Evolutionary conservation across 2,797 vertebrate species (phyloP).

Genomic region (Oophaga sylvatica): DNA sequence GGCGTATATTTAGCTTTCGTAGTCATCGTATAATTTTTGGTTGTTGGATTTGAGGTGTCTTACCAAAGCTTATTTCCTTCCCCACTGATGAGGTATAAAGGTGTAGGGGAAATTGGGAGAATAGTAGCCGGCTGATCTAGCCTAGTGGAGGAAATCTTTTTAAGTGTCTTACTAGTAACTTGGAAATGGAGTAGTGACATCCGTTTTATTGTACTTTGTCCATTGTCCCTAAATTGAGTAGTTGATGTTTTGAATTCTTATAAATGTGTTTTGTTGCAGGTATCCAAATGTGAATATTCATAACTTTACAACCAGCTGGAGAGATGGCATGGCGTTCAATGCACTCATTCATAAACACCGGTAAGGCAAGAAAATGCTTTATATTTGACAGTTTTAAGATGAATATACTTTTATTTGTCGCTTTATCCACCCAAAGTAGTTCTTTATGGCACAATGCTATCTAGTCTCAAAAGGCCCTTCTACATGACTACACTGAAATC

Average conservation of each 20-base stretch:
- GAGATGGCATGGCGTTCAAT: slow-evolving; percentile 94
- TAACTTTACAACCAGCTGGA: slow-evolving; percentile 93
- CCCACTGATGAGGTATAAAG: too few species aligned
- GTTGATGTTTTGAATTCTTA: neutral
- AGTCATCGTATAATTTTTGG: too few species aligned
- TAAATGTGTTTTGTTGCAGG: slow-evolving; percentile 69
- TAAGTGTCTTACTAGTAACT: too few species aligned
- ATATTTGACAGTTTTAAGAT: neutral
- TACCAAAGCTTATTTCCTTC: too few species aligned
- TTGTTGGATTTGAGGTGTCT: too few species aligned
- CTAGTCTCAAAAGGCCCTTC: neutral
- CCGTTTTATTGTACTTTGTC: too few species aligned
- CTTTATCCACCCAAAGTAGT: neutral
- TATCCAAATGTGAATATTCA: slow-evolving; percentile 93
- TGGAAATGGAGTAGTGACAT: neutral
- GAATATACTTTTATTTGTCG: neutral
- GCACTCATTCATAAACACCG: slow-evolving; percentile 93
- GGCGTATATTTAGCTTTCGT: too few species aligned
- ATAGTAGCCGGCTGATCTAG: too few species aligned
- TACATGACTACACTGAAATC: neutral
- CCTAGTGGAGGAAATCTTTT: too few species aligned
- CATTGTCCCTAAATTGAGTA: neutral
- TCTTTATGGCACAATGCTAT: neutral
- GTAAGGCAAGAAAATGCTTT: slow-evolving; percentile 62
- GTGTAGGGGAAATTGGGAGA: too few species aligned